A percentile compares a stretch with the other conserved stretches of the same genome.
Evolutionary conservation across 2,113 vertebrate species (phyloP).

Genomic region (Acrocephalus kingi): DNA sequence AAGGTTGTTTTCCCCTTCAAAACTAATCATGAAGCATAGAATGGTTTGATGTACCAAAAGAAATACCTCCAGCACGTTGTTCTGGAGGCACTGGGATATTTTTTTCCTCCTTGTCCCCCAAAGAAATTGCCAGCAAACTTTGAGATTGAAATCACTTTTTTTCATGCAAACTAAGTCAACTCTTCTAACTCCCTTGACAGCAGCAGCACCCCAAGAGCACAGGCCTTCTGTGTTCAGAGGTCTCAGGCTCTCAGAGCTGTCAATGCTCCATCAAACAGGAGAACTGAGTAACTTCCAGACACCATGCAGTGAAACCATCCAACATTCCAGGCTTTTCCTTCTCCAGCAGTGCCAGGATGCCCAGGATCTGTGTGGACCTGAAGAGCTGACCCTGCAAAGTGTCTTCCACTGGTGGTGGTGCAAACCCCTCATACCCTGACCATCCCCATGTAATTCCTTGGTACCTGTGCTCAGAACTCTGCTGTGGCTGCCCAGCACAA

Average conservation of each 20-base stretch:
- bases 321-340: neutral
- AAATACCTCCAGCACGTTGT: neutral
- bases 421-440: neutral
- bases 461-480: fast-evolving
- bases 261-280: neutral
- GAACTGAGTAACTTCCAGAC: neutral
- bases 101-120: neutral
- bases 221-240: neutral
- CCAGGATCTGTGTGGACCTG: no score
- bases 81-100: neutral
- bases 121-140: neutral
- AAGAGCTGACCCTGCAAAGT: neutral
- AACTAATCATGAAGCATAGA: neutral
- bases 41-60: neutral
- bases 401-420: neutral
- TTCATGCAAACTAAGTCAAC: neutral
- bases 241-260: neutral
- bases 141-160: neutral
- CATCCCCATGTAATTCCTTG: fast-evolving
- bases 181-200: neutral
- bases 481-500: neutral
- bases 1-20: slow-evolving; percentile 11
- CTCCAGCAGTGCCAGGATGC: fast-evolving
- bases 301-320: neutral
- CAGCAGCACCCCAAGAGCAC: neutral